These are phyloP conservation scores for Globodera rostochiensis DNA, from an alignment of 1,140 invertebrate genomes.

Conservation along the genomic window DNA sequence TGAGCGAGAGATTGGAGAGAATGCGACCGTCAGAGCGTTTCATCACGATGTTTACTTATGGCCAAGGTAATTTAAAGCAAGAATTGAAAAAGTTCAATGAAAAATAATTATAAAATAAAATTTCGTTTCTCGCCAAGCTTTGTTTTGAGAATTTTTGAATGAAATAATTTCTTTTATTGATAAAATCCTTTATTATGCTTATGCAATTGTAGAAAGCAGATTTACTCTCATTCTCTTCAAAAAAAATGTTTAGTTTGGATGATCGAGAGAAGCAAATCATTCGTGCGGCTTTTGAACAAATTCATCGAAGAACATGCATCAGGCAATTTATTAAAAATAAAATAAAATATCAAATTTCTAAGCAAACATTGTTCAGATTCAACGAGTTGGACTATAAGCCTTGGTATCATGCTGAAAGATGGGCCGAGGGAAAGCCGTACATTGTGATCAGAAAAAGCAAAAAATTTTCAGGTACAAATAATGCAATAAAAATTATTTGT, in stretches of 20 bases:
- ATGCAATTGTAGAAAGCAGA: too few relatives aligned
- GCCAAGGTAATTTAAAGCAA: slow-evolving; percentile 29
- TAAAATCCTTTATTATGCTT: neutral
- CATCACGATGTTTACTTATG: slow-evolving; percentile 56
- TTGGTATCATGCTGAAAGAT: slow-evolving; percentile 62
- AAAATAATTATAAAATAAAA: slow-evolving; percentile 4
- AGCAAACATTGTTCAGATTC: slow-evolving; percentile 21
- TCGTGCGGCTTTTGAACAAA: slow-evolving; percentile 56
- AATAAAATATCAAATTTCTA: neutral
- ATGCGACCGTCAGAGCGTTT: slow-evolving; percentile 35
- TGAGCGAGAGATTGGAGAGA: neutral
- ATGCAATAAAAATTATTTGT: too few relatives aligned
- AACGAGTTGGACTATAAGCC: slow-evolving; percentile 58
- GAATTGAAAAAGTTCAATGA: neutral
- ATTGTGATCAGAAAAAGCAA: slow-evolving; percentile 62
- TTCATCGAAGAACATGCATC: slow-evolving; percentile 54
- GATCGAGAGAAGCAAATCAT: slow-evolving; percentile 54
- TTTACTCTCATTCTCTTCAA: too few relatives aligned
- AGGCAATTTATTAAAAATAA: slow-evolving; percentile 4
- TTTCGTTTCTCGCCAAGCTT: neutral
- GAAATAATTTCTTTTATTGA: neutral
- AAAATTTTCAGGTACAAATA: slow-evolving; percentile 53
- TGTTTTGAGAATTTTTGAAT: neutral
- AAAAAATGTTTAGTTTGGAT: slow-evolving; percentile 33
- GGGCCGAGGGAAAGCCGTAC: slow-evolving; percentile 57